phyloP scores from a whole-genome alignment of 2,888 invertebrate species.

The Drosophila multiciliata region DNA sequence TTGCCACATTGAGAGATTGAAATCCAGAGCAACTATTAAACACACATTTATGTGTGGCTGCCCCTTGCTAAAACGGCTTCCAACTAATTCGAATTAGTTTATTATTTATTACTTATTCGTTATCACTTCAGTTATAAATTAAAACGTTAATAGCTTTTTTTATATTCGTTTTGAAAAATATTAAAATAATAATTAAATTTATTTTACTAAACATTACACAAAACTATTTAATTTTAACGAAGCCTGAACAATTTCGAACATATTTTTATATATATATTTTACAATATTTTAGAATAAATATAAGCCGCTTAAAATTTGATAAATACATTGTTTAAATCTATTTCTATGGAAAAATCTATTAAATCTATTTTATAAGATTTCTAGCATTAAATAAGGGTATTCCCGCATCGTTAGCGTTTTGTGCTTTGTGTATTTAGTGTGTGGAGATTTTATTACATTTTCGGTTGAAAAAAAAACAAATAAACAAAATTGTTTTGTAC shows the following conservation, averaged over 20 bases:
- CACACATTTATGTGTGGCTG: conserved; percentile 9
- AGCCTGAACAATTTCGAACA: background rate
- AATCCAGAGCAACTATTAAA: conserved; percentile 16
- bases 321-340: background rate
- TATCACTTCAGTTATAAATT: background rate
- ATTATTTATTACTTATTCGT: background rate
- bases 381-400: conserved; percentile 4
- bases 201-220: background rate
- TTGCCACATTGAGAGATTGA: conserved; percentile 34
- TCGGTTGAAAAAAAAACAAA: conserved; percentile 56
- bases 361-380: too few species aligned
- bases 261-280: background rate
- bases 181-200: background rate
- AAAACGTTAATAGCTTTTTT: background rate
- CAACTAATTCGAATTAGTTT: background rate
- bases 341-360: too few species aligned
- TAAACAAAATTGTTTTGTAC: conserved; percentile 54
- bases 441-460: conserved; percentile 61
- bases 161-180: background rate
- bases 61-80: background rate
- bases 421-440: conserved; percentile 26
- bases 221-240: background rate
- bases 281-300: background rate
- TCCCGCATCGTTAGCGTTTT: conserved; percentile 14
- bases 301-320: background rate